These are phyloP conservation scores for Heliconius erato DNA, from an alignment of 2,888 invertebrate species.

Conservation along the genomic window DNA sequence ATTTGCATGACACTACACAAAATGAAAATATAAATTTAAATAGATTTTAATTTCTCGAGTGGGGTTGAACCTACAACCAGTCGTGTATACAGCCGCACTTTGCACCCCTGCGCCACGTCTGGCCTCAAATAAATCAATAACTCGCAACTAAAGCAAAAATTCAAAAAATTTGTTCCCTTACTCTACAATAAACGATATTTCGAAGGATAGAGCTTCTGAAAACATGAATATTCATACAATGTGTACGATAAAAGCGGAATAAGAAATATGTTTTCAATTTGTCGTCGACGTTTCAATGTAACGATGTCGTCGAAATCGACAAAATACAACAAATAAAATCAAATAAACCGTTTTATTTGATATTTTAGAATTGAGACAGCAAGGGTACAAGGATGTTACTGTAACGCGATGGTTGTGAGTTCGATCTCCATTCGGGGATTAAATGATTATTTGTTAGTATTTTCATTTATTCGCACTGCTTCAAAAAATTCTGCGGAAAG, in stretches of 20 bases:
- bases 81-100: no score
- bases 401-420: no score
- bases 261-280: slow-evolving; percentile 36
- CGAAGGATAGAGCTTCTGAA: slow-evolving; percentile 24
- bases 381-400: no score
- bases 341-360: slow-evolving; percentile 10
- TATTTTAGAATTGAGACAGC: not conserved
- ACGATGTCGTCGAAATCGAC: slow-evolving; percentile 29
- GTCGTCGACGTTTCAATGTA: slow-evolving; percentile 40
- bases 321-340: slow-evolving; percentile 16
- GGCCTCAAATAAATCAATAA: not conserved
- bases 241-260: slow-evolving; percentile 30
- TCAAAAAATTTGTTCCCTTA: not conserved
- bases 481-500: no score
- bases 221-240: slow-evolving; percentile 41
- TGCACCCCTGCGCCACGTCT: no score
- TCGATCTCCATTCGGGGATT: no score
- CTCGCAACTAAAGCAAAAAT: not conserved
- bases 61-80: no score
- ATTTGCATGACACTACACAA: no score
- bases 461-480: no score
- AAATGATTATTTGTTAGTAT: no score
- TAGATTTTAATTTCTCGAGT: no score
- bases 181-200: slow-evolving; percentile 9
- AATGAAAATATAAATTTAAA: no score